A percentile compares a stretch with the other conserved stretches of the same genome.
Conservation (phyloP, 2,797 vertebrate genomes). For the Clamator glandarius region DNA sequence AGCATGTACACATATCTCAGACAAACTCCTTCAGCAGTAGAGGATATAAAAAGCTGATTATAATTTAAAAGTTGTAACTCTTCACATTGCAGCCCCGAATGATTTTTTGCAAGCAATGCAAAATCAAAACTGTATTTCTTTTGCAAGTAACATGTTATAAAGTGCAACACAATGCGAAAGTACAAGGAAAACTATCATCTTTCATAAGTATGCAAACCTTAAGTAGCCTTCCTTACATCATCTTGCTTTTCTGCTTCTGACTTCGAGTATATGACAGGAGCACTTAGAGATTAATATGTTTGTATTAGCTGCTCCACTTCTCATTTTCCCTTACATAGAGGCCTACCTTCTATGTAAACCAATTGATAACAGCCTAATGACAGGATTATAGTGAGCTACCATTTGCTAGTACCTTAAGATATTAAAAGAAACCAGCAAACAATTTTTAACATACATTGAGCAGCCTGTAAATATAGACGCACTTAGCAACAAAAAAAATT, state of each 20-base stretch:
- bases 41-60: background rate
- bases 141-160: background rate
- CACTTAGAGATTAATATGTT: background rate
- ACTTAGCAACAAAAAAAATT: background rate
- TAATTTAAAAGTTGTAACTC: background rate
- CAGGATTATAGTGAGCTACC: background rate
- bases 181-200: background rate
- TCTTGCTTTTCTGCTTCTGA: background rate
- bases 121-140: background rate
- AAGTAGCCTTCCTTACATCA: background rate
- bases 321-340: background rate
- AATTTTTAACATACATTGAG: background rate
- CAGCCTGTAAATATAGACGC: background rate
- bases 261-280: background rate
- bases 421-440: background rate
- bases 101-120: background rate
- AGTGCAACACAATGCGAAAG: background rate
- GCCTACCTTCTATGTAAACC: background rate
- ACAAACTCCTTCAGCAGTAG: background rate
- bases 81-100: background rate
- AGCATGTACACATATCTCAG: background rate
- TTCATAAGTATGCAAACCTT: background rate
- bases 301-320: background rate
- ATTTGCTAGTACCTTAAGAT: background rate
- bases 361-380: background rate